Evolutionary conservation across 2,888 invertebrate genomes (phyloP), one percentile per base, ranked within the genome.

Genomic region (Phaedon cochleariae): DNA sequence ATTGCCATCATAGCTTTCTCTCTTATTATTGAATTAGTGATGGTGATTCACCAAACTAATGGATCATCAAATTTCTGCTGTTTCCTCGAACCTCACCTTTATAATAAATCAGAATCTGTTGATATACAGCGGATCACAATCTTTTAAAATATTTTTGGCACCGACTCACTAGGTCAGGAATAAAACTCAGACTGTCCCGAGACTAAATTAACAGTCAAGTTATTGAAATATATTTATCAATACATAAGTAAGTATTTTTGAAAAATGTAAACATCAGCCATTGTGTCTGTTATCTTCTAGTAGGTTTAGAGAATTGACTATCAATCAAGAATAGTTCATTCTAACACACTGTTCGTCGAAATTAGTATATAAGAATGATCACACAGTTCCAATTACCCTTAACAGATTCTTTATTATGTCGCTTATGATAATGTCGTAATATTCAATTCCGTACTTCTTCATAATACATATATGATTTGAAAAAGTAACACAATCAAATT

Each of bases 221-320:
- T 29, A 57, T 46, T 58, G 51, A 53, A 62, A 49, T 58, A 34
- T 52, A 21, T 63, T 49, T 60, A 41, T 41, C 41, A 41, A 41
- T 55, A 54, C 51, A 29, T 21, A 46, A 45, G 54, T n/a, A n/a
- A 52, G 54, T 57, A 51, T 41, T 60, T 54, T 31, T 17, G 51
- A 64, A 60, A 64, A 60, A 55, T 60, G 53, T 57, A 64, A 60
- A 60, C 64, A 60, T 54, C 54, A 5, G 26, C 29, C 29, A 57
- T 26, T 46, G 45, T 29, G 45, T 15, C 31, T 21, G 41, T 41
- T 55, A 55, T 55, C 15, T 18, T 26, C 34, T 12, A 34, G 2
- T 34, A 34, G 10, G 2, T 34, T 34, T 34, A 34, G 34, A 34
- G n/a, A n/a, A 41, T 41, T 41, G 41, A 41, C 41, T 26, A 26